phyloP scores from a whole-genome alignment of 1,140 invertebrate genomes.

The Drosophila teissieri region DNA sequence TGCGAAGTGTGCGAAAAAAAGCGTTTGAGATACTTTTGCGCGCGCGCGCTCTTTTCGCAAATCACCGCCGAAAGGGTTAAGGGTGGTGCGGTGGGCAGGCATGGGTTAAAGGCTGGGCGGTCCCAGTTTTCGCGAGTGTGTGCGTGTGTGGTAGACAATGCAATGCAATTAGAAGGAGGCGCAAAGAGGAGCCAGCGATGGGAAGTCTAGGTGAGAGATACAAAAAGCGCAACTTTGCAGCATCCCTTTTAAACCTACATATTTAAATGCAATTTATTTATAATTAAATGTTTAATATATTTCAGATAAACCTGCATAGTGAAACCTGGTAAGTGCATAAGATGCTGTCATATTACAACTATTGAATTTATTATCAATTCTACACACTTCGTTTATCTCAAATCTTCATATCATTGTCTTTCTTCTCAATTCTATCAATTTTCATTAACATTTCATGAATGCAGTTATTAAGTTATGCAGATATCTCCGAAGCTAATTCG shows the following conservation, averaged over 20 bases:
- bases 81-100: conserved; percentile 32
- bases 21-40: conserved; percentile 76
- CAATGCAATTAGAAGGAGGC: conserved; percentile 21
- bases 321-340: background rate
- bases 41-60: conserved; percentile 61
- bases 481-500: too few relatives aligned
- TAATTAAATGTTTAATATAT: too few relatives aligned
- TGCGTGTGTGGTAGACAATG: conserved; percentile 20
- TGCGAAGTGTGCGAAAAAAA: conserved; percentile 52
- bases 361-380: too few relatives aligned
- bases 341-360: too few relatives aligned
- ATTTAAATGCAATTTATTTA: too few relatives aligned
- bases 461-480: too few relatives aligned
- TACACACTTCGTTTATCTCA: too few relatives aligned
- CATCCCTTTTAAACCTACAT: too few relatives aligned
- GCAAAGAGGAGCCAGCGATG: conserved; percentile 34
- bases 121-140: background rate
- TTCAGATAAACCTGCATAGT: too few relatives aligned
- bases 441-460: too few relatives aligned
- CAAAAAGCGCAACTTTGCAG: background rate
- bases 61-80: conserved; percentile 31
- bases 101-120: conserved; percentile 33
- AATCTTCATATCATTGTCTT: too few relatives aligned
- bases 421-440: too few relatives aligned
- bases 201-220: conserved; percentile 46